Base-by-base conservation (phyloP, 2,888 invertebrate species). In the Oxyscelio sp. region DNA sequence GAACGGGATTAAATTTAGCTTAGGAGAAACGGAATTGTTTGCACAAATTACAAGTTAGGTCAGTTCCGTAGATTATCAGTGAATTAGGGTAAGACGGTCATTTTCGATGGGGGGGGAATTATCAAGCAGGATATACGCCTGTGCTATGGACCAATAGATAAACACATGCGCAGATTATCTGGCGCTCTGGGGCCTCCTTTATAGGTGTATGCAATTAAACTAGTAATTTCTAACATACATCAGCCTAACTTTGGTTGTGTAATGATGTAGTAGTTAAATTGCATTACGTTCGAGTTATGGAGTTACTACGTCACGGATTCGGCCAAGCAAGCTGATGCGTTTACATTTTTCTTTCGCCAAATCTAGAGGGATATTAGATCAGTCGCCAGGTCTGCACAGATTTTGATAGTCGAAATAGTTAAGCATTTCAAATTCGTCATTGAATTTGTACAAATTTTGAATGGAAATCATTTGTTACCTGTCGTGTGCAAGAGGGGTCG, bases 171-270 rank as follows among this genome's bases (percentile, higher is more conserved):
- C 91, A 92, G 92, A 92, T 92, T 93, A 92, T 90, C 90, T 87
- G 89, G 56, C 87, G 90, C 89, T 90, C 89, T 87, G 87, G 90
- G 90, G 82, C 80, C 84, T 85, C 86, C 85, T 85, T 88, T 84
- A 85, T 86, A 90, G 92, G 90, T 92, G 91, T 90, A 93, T 90
- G 92, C 93, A 92, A 92, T 94, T 94, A 93, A 93, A 92, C 93
- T 92, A 92, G 91, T 92, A 94, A 94, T 94, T 93, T 91, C 92
- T 83, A 94, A 93, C 93, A 94, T 93, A 92, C 93, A 93, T 91
- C 91, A 87, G 90, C 90, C 90, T 90, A 93, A 92, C 92, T 92
- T 92, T 87, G 87, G 87, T 87, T 88, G 38, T 70, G 91, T 93
- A 93, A 93, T 92, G 90, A 92, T 90, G 92, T 91, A 90, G 92